These are phyloP conservation scores for Oligia fasciuncula DNA, from an alignment of 2,888 invertebrate species.

Conservation along the genomic window DNA sequence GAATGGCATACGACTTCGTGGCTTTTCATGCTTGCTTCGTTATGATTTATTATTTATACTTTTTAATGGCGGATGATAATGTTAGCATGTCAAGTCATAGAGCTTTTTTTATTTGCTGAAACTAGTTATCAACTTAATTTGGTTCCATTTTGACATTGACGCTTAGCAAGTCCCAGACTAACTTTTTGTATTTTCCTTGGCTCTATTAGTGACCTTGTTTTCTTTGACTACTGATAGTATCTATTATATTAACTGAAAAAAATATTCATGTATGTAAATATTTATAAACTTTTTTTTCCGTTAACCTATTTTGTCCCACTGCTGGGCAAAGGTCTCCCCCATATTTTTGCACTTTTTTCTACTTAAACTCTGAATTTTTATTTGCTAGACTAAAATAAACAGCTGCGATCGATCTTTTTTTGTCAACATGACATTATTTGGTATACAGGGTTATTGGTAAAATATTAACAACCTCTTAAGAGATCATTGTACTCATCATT, in stretches of 20 bases:
- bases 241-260: no score
- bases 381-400: no score
- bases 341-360: no score
- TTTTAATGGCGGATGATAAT: conserved; percentile 34
- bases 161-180: not conserved
- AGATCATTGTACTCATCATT: no score
- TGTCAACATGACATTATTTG: no score
- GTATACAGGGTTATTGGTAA: no score
- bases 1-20: conserved; percentile 51
- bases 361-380: no score
- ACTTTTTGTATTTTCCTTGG: not conserved
- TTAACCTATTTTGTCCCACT: no score
- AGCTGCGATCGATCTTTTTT: no score
- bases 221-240: not conserved
- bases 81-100: conserved; percentile 39
- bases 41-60: conserved; percentile 52
- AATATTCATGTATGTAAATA: not conserved
- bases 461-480: no score
- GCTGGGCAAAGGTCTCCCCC: no score
- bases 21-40: conserved; percentile 45
- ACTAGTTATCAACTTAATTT: conserved; percentile 23
- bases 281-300: no score
- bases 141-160: conserved; percentile 4
- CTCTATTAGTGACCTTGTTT: not conserved
- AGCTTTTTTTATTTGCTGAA: conserved; percentile 3